Conservation (phyloP, 2,113 vertebrate genomes). For the Xenopus borealis region DNA sequence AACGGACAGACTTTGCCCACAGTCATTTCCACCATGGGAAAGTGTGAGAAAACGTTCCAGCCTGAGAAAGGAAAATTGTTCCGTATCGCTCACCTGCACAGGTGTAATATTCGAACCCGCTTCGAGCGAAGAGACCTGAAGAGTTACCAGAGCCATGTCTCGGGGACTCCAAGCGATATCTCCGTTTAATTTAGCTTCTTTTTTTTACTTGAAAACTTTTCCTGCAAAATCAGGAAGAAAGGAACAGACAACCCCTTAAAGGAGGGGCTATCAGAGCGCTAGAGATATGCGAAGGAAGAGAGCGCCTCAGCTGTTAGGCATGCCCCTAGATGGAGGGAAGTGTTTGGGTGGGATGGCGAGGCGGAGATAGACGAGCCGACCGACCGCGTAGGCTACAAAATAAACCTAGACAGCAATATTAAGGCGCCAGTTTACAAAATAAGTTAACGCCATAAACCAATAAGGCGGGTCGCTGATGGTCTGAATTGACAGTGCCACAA, state of each 20-base stretch:
- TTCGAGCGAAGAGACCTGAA: conserved; percentile 15
- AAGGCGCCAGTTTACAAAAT: no score
- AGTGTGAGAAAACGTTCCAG: no score
- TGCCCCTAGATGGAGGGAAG: conserved; percentile 56
- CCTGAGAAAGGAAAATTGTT: no score
- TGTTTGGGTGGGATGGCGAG: conserved; percentile 39
- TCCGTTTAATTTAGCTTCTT: not conserved
- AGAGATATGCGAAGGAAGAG: conserved; percentile 47
- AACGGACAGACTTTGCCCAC: no score
- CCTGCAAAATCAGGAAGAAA: conserved; percentile 32
- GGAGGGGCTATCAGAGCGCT: conserved; percentile 2
- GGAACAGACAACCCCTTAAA: conserved; percentile 5
- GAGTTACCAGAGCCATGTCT: conserved; percentile 25
- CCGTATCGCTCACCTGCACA: not conserved
- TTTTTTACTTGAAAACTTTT: conserved; percentile 12
- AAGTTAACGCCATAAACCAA: no score
- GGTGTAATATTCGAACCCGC: not conserved
- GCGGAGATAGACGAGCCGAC: not conserved
- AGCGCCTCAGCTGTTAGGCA: conserved; percentile 49
- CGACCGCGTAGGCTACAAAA: no score
- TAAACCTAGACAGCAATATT: no score
- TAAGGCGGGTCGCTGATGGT: no score
- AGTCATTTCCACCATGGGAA: no score
- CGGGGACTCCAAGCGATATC: not conserved
- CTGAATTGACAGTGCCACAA: no score